phyloP scores from a whole-genome alignment of 2,113 vertebrate genomes.

The Apeltes quadracus region DNA sequence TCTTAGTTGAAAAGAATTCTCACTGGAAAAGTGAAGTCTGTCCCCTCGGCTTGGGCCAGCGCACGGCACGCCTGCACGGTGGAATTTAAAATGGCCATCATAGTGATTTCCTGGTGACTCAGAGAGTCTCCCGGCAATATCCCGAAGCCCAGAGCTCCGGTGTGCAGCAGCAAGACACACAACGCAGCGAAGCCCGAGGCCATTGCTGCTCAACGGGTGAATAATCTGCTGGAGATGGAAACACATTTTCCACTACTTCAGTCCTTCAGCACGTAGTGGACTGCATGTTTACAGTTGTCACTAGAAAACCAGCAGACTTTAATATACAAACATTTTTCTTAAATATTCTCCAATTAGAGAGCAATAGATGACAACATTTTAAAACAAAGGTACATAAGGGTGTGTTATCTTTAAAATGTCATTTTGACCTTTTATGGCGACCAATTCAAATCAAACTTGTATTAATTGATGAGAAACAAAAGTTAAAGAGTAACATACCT shows the following conservation, averaged over 20 bases:
- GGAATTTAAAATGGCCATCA: slow-evolving; percentile 45
- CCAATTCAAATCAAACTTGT: too few species aligned
- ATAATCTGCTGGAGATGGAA: neutral
- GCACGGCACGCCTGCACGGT: slow-evolving; percentile 52
- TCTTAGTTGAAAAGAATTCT: neutral
- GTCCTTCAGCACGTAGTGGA: neutral
- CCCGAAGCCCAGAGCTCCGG: slow-evolving; percentile 45
- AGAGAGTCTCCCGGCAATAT: slow-evolving; percentile 34
- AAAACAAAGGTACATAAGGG: neutral
- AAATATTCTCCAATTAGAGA: neutral
- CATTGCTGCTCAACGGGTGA: slow-evolving; percentile 4
- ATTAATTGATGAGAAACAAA: neutral
- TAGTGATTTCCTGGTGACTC: slow-evolving; percentile 63
- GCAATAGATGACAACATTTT: neutral
- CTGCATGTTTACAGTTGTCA: neutral
- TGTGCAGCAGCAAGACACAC: slow-evolving; percentile 45
- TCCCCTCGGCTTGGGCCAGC: slow-evolving; percentile 48
- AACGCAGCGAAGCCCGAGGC: neutral
- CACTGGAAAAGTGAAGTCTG: slow-evolving; percentile 57
- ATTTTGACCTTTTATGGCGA: too few species aligned
- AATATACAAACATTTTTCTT: neutral
- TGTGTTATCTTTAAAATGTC: neutral
- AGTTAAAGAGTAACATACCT: slow-evolving; percentile 10
- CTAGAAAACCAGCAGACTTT: too few species aligned
- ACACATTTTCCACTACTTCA: neutral